Evolutionary conservation across 2,888 invertebrate species (phyloP).

Genomic region (Brachycybe producta): DNA sequence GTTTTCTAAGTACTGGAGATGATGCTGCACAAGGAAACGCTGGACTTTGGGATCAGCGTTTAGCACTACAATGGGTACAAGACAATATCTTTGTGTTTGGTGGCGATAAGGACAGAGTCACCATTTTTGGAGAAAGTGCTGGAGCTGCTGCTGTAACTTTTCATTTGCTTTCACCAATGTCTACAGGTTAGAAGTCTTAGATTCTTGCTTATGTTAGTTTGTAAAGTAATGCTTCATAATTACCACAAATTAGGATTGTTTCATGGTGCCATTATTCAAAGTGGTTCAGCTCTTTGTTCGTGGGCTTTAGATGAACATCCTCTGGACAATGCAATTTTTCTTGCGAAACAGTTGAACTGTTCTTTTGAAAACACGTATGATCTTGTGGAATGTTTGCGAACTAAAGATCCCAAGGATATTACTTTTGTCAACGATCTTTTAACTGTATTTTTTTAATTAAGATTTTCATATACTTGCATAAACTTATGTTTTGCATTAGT

Average conservation of each 20-base stretch:
- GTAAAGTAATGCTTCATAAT: no score
- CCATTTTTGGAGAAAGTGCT: background rate
- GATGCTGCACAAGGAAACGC: background rate
- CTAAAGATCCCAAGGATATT: no score
- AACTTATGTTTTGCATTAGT: no score
- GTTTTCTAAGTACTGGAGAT: conserved; percentile 5
- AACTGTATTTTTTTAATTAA: no score
- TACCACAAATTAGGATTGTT: conserved; percentile 1
- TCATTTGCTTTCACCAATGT: background rate
- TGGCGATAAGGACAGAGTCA: background rate
- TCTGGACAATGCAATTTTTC: no score
- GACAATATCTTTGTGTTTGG: background rate
- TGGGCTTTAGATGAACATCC: no score
- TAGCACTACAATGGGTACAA: conserved; percentile 1
- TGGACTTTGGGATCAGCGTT: background rate
- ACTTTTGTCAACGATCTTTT: no score
- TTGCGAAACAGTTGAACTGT: background rate
- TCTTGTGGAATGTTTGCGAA: no score
- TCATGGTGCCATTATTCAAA: conserved; percentile 4
- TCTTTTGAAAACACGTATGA: no score
- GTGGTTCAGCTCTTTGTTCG: background rate
- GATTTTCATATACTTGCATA: no score
- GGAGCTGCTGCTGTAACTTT: background rate
- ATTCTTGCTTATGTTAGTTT: no score
- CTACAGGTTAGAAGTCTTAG: no score